A percentile compares a stretch with the other conserved stretches of the same genome.
phyloP scores from a whole-genome alignment of 2,113 vertebrate genomes.

The Melanostigma gelatinosum region DNA sequence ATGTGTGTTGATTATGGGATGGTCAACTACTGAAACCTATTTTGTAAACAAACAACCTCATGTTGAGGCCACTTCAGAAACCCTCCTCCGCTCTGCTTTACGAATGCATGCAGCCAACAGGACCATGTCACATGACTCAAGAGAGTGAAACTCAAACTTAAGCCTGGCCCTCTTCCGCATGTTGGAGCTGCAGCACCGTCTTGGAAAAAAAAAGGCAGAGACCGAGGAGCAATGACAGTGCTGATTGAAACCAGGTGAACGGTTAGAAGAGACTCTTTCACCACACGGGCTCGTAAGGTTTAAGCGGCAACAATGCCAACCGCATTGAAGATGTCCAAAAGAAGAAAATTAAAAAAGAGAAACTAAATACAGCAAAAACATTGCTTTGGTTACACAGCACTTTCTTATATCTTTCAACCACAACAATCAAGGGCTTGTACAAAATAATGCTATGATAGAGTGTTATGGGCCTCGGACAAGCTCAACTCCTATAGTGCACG shows the following conservation, averaged over 20 bases:
- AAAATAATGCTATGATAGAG: constrained; percentile 77
- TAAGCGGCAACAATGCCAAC: constrained; percentile 54
- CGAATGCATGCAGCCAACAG: constrained; percentile 58
- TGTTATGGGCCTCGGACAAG: constrained; percentile 63
- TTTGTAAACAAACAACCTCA: constrained; percentile 77
- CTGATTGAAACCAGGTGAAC: constrained; percentile 50
- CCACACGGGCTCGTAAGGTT: constrained; percentile 37
- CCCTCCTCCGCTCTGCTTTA: constrained; percentile 34
- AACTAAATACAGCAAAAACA: constrained; percentile 48
- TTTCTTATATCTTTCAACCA: constrained; percentile 63
- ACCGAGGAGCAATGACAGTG: constrained; percentile 47
- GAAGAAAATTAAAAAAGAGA: constrained; percentile 3
- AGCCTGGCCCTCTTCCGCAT: constrained; percentile 75
- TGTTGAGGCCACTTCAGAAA: constrained; percentile 47
- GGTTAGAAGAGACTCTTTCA: constrained; percentile 28
- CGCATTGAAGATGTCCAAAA: constrained; percentile 32
- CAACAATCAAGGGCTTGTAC: constrained; percentile 68
- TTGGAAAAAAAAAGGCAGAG: constrained; percentile 21
- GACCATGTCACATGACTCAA: constrained; percentile 20
- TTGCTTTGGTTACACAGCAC: constrained; percentile 78
- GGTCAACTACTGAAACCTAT: constrained; percentile 51
- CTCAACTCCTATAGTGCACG: constrained; percentile 83
- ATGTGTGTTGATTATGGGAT: constrained; percentile 59
- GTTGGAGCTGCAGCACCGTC: constrained; percentile 45
- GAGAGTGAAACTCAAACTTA: constrained; percentile 13